These are phyloP conservation scores for Apostichopus leukothele DNA, from an alignment of 53 echinoderm and acorn worm species.

Conservation along the genomic window DNA sequence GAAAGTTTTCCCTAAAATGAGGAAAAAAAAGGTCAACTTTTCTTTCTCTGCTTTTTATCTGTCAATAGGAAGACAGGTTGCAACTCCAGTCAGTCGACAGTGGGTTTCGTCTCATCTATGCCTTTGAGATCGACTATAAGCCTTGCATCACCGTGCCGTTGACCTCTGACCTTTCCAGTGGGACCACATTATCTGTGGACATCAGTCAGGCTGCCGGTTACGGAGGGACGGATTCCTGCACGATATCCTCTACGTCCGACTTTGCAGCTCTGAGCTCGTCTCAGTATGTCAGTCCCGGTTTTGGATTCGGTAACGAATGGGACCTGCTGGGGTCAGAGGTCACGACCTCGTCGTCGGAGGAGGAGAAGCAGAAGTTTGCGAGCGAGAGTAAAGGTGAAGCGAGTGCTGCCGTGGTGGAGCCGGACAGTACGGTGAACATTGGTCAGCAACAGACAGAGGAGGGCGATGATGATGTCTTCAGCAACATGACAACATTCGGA, in stretches of 20 bases:
- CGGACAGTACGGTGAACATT: conserved; percentile 43
- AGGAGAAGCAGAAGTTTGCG: background rate
- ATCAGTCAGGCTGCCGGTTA: conserved; percentile 9
- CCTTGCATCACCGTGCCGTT: conserved; percentile 22
- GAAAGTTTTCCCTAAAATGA: too few relatives aligned
- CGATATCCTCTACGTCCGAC: conserved; percentile 37
- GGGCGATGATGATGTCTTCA: conserved; percentile 7
- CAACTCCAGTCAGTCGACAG: conserved; percentile 89
- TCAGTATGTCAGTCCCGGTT: conserved; percentile 13
- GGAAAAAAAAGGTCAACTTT: too few relatives aligned
- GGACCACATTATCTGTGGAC: conserved; percentile 3
- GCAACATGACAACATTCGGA: background rate
- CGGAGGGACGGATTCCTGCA: background rate
- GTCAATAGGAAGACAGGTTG: conserved; percentile 78
- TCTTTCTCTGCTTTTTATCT: background rate
- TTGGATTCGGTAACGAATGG: conserved; percentile 48
- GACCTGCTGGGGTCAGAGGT: conserved; percentile 61
- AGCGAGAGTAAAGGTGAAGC: background rate
- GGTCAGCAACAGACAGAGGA: conserved; percentile 4
- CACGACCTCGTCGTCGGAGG: conserved; percentile 31
- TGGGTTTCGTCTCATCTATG: conserved; percentile 85
- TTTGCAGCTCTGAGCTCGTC: conserved; percentile 2
- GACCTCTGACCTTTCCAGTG: conserved; percentile 31
- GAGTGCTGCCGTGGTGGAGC: background rate
- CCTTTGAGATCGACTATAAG: conserved; percentile 77